These are phyloP conservation scores for Chelonia mydas DNA, from an alignment of 2,797 vertebrate genomes.

Conservation along the genomic window DNA sequence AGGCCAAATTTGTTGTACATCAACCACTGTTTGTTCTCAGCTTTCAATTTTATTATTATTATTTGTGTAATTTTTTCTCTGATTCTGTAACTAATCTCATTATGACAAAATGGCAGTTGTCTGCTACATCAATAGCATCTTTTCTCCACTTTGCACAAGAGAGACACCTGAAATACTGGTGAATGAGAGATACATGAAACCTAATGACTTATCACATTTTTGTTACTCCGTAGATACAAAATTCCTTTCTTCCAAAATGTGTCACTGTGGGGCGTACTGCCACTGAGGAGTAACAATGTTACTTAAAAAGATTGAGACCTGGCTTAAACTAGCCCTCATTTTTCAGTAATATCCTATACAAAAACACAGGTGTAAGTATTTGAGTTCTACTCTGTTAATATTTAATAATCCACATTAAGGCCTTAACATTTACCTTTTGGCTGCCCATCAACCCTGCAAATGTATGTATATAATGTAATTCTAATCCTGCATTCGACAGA, in stretches of 20 bases:
- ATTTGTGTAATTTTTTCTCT: not conserved
- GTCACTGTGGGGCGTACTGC: too few relatives aligned
- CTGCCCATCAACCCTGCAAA: not conserved
- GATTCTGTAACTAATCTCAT: not conserved
- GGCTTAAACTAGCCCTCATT: not conserved
- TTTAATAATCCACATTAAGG: not conserved
- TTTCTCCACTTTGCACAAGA: not conserved
- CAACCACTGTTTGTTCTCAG: too few relatives aligned
- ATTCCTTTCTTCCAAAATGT: too few relatives aligned
- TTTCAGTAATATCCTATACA: not conserved
- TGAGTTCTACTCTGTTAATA: not conserved
- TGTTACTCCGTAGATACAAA: not conserved
- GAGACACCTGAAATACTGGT: not conserved
- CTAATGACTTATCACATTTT: not conserved
- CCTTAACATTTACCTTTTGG: not conserved
- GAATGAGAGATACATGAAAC: rapidly evolving
- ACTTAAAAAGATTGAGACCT: not conserved
- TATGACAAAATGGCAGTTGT: not conserved
- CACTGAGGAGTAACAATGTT: not conserved
- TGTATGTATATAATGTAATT: not conserved
- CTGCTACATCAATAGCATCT: not conserved
- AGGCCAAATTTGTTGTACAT: not conserved
- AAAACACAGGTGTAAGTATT: not conserved
- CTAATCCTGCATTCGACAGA: not conserved
- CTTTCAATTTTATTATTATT: too few relatives aligned